Base-by-base conservation (phyloP, 2,888 invertebrate genomes). In the Druceiella hillmani region DNA sequence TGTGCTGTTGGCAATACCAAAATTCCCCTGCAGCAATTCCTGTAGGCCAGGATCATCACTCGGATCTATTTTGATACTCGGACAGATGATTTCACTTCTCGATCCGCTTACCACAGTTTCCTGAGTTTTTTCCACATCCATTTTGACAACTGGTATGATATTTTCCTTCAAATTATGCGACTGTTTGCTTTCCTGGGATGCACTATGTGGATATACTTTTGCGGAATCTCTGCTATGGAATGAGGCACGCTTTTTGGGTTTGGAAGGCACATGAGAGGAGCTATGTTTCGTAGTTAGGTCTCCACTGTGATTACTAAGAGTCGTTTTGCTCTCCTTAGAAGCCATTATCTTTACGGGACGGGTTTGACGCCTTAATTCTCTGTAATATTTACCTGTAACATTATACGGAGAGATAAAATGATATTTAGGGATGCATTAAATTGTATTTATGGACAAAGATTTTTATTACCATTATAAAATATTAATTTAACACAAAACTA, bases 201-300 rank as follows among this genome's bases (percentile, higher is more conserved):
- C 5, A 20, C 20, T 20, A 20, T 20, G 6, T 20, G 9, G 6
- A 7, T 7, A 20, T 9, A 20, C 5, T 9, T 20, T 20, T 20
- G 20, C 6, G 20, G 4, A 25, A 12, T 45, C 47, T 32, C 45
- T 22, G 16, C 36, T 43, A 27, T 42, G 42, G 4, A 37, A 36
- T 4, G 69, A 64, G 2, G 69, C 68, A 2, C 72, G 61, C 45
- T 70, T 71, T 55, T 71, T 72, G 6, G 71, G 68, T 25, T 71
- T 53, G 25, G 69, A 67, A 4, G 71, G 67, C 43, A 69, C 49
- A 45, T 70, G 66, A 28, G 38, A 47, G 27, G 9, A 4, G 5
- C 11, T 5, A 4, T 10, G 5, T 4, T 7, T 10, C 5, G n/a
- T 27, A 10, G 27, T 11, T 4, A 11, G 7, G 6, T 20, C 6